Evolutionary conservation across 2,888 invertebrate genomes (phyloP), one percentile per base, ranked within the genome.

Genomic region (Lochmaea crataegi): DNA sequence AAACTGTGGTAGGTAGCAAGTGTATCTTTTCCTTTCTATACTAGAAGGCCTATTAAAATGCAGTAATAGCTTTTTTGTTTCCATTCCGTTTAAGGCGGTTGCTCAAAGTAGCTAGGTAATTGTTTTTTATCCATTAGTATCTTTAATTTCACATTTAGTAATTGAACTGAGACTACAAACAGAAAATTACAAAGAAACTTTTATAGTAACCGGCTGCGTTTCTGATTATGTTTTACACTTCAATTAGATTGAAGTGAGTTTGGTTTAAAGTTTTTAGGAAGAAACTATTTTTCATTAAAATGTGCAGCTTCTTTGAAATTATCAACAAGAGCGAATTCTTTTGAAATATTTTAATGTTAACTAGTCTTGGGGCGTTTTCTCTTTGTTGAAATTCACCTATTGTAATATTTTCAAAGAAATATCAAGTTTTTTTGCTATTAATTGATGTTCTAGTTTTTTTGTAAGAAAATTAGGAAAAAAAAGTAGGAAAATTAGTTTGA

Each of bases 181-280:
- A 12, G 12, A 48, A n/a, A 14, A 48, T 14, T 4, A 14, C 48
- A 48, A 48, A 48, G 48, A n/a, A 14, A 48, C 48, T 48, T 48
- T 11, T 2, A 42, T 11, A 42, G 42, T 42, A 2, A 48, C 48
- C n/a, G 48, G 12, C n/a, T 48, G 12, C 48, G 48, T n/a, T 48
- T 48, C n/a, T 48, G 48, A 48, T 48, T 48, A 48, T n/a, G 48
- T 14, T 48, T 48, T 48, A 48, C 48, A 48, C 48, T 48, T 48
- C 12, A 48, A 48, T 48, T n/a, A 48, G 12, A 48, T 48, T 42
- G 26, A 26, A 26, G 26, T 26, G 26, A 26, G 26, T 26, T 5
- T 26, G 4, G 26, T 26, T 26, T 26, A 5, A 26, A 5, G 4
- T 26, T 26, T 5, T 4, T 26, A 26, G 26, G 5, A 53, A 1